Percentiles rank a stretch among this genome's conserved stretches.
These are phyloP conservation scores for Copidosoma aretas DNA, from an alignment of 2,888 invertebrate genomes.

Conservation along the genomic window DNA sequence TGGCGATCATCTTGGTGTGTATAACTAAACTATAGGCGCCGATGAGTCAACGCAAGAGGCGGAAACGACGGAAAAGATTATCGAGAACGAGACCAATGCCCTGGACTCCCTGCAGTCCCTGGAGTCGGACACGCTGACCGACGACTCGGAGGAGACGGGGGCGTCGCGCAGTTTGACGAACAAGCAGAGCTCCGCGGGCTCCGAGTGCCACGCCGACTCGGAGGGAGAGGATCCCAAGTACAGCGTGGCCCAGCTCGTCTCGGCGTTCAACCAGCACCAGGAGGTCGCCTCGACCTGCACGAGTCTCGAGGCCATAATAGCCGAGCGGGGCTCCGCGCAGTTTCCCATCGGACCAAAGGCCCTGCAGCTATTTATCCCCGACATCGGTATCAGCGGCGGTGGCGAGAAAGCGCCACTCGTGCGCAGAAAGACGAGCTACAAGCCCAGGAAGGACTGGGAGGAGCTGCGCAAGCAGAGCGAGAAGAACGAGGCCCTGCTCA, in stretches of 20 bases:
- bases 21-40: too few species aligned
- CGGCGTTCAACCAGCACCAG: conserved; percentile 64
- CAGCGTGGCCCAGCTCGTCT: conserved; percentile 63
- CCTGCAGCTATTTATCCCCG: conserved; percentile 63
- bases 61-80: too few species aligned
- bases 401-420: conserved; percentile 54
- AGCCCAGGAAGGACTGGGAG: conserved; percentile 60
- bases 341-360: conserved; percentile 64
- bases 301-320: conserved; percentile 63
- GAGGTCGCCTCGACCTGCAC: conserved; percentile 62
- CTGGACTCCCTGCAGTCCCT: conserved; percentile 58
- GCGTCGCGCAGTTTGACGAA: conserved; percentile 39
- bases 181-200: conserved; percentile 53
- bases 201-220: conserved; percentile 57
- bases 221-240: conserved; percentile 63
- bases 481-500: conserved; percentile 56
- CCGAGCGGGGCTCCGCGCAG: conserved; percentile 51
- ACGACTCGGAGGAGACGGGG: conserved; percentile 57
- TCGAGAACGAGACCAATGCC: neutral
- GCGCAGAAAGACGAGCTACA: conserved; percentile 59
- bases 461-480: conserved; percentile 58
- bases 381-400: conserved; percentile 57
- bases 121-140: conserved; percentile 60
- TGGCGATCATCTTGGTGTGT: too few species aligned
- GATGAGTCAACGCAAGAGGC: too few species aligned